These are phyloP conservation scores for Eupithecia exiguata DNA, from an alignment of 2,888 invertebrate species.

Conservation along the genomic window DNA sequence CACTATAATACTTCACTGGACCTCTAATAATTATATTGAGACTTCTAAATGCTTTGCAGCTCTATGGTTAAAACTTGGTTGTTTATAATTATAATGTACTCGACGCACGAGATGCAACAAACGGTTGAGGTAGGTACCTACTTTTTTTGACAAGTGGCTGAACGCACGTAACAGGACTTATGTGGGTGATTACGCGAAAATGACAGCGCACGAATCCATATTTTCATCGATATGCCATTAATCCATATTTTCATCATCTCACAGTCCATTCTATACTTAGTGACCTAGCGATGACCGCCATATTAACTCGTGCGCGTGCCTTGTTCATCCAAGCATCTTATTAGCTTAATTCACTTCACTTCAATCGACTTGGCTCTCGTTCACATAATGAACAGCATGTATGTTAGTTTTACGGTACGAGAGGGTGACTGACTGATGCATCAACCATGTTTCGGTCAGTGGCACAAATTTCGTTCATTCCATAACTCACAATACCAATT, in stretches of 20 bases:
- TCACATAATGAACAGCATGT: constrained; percentile 33
- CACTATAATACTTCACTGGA: no score
- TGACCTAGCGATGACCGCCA: constrained; percentile 59
- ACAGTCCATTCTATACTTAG: constrained; percentile 41
- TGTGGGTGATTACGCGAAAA: no score
- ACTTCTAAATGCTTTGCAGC: no score
- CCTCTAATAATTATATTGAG: no score
- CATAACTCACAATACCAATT: neutral
- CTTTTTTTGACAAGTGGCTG: no score
- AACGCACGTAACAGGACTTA: no score
- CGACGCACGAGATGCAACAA: no score
- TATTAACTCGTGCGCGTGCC: constrained; percentile 54
- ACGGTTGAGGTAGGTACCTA: no score
- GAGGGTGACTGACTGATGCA: constrained; percentile 23
- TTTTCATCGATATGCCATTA: no score
- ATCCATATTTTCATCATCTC: neutral
- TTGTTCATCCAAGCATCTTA: constrained; percentile 52
- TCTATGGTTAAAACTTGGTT: no score
- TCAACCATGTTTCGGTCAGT: constrained; percentile 20
- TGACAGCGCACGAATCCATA: no score
- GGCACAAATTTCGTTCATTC: constrained; percentile 9
- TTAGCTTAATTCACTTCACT: constrained; percentile 57
- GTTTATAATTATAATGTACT: no score
- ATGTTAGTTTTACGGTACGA: constrained; percentile 10
- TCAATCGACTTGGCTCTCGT: constrained; percentile 42